These are phyloP conservation scores for Macrotrachela quadricornifera DNA, from an alignment of 1,140 invertebrate genomes.

Conservation along the genomic window DNA sequence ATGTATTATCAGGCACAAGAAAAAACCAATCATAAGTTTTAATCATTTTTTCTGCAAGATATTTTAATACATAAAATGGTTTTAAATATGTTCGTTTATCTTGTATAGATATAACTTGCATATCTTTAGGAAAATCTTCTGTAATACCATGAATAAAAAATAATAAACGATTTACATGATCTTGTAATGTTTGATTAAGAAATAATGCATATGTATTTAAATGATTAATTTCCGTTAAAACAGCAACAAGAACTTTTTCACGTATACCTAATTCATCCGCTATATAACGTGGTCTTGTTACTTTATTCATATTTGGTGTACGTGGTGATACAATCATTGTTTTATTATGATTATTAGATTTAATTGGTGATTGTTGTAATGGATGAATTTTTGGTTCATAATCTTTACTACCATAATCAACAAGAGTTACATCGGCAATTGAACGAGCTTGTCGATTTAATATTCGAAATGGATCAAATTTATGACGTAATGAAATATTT, in stretches of 20 bases:
- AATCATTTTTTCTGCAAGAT: constrained; percentile 62
- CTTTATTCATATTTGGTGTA: constrained; percentile 13
- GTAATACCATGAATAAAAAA: constrained; percentile 48
- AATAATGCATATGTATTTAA: constrained; percentile 47
- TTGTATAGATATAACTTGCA: constrained; percentile 24
- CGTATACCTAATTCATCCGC: constrained; percentile 71
- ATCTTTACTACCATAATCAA: constrained; percentile 19
- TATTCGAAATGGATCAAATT: neutral
- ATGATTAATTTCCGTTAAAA: constrained; percentile 48
- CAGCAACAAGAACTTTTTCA: constrained; percentile 63
- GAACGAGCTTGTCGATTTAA: neutral
- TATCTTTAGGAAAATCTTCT: constrained; percentile 25
- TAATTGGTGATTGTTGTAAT: constrained; percentile 17
- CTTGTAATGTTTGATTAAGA: constrained; percentile 53
- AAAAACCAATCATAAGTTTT: constrained; percentile 75
- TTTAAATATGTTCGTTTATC: constrained; percentile 20
- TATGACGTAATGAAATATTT: neutral
- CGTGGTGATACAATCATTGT: too few relatives aligned
- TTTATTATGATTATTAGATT: constrained; percentile 22
- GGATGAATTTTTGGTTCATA: constrained; percentile 38
- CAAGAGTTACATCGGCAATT: too few relatives aligned
- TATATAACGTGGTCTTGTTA: constrained; percentile 56
- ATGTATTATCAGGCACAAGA: constrained; percentile 54
- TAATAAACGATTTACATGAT: constrained; percentile 52
- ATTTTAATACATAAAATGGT: constrained; percentile 49